Percentiles rank a stretch among this genome's conserved stretches.
Conservation (phyloP, 2,113 vertebrate genomes). For the Ciconia maguari region DNA sequence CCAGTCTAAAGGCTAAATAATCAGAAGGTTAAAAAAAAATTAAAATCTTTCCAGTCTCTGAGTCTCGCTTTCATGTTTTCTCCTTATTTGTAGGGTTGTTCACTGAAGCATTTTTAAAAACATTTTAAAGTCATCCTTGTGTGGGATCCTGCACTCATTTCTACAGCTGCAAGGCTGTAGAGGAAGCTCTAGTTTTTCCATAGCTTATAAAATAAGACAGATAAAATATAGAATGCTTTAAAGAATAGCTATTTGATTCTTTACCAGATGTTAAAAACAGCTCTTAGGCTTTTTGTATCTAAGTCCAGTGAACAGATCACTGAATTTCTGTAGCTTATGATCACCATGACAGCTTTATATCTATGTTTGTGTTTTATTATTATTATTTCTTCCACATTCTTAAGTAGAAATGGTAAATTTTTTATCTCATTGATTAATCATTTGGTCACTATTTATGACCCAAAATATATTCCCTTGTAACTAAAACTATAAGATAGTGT, state of each 20-base stretch:
- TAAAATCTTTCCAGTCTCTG: background rate
- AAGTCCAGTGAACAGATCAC: background rate
- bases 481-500: background rate
- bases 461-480: background rate
- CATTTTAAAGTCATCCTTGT: background rate
- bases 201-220: background rate
- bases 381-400: background rate
- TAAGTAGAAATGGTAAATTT: background rate
- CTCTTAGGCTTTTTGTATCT: background rate
- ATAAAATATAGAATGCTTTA: background rate
- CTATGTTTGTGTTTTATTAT: background rate
- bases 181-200: background rate
- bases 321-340: background rate
- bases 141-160: background rate
- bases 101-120: background rate
- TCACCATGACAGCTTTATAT: background rate
- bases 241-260: background rate
- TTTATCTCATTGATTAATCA: background rate
- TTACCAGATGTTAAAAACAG: background rate
- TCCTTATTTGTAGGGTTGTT: background rate
- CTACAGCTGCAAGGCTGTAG: background rate
- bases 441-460: background rate
- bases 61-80: background rate
- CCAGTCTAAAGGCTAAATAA: background rate
- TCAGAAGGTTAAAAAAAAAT: background rate